A percentile compares a stretch with the other conserved stretches of the same genome.
Conservation (phyloP, 2,797 vertebrate genomes). For the Manis crassicaudata region DNA sequence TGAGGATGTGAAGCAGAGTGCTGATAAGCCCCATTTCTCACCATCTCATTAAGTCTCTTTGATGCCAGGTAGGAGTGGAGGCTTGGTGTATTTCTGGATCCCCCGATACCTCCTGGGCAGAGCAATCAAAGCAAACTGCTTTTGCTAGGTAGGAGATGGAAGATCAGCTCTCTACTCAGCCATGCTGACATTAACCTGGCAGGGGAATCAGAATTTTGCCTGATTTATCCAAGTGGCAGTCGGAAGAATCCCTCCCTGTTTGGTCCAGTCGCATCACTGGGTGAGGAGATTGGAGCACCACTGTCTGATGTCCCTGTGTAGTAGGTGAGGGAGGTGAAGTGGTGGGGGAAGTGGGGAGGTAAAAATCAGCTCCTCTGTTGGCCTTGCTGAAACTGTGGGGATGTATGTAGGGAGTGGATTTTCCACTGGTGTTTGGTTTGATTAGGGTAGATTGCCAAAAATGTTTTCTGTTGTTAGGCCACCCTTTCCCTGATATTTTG, state of each 20-base stretch:
- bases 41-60: background rate
- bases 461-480: background rate
- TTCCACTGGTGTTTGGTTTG: background rate
- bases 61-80: background rate
- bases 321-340: background rate
- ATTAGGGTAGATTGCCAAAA: background rate
- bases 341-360: too few species aligned
- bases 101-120: background rate
- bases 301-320: background rate
- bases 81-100: background rate
- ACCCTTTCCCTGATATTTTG: background rate
- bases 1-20: background rate
- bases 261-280: background rate
- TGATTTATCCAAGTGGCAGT: background rate
- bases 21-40: background rate
- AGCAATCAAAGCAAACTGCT: background rate
- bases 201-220: background rate
- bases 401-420: background rate
- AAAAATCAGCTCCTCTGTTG: background rate
- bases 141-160: background rate
- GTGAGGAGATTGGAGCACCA: background rate
- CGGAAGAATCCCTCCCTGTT: background rate
- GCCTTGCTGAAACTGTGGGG: background rate
- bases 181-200: background rate
- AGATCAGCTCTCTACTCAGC: background rate